These are phyloP conservation scores for Polyommatus iphigenia DNA, from an alignment of 2,888 invertebrate species.

Conservation along the genomic window DNA sequence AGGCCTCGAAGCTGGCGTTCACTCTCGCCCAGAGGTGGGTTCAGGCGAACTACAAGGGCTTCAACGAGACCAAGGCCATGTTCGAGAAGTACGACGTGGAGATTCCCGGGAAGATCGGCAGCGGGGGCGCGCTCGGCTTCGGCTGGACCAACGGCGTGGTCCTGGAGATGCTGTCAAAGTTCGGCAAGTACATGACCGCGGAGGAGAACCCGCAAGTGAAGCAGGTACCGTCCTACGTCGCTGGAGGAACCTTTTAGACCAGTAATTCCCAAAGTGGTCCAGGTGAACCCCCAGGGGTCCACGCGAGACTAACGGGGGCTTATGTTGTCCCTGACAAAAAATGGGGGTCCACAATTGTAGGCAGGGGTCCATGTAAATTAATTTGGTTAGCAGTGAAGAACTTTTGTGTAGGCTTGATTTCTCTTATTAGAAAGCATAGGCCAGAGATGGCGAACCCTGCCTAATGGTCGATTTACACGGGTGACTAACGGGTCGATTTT, in stretches of 20 bases:
- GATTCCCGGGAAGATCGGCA: constrained; percentile 83
- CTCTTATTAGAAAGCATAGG: no score
- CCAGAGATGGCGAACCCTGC: no score
- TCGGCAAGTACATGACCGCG: constrained; percentile 73
- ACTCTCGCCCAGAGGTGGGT: constrained; percentile 86
- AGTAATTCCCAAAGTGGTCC: no score
- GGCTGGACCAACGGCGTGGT: constrained; percentile 90
- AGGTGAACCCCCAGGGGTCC: no score
- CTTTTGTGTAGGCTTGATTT: no score
- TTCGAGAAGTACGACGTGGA: constrained; percentile 87
- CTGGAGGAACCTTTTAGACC: neutral
- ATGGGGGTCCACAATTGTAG: no score
- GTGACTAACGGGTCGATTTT: no score
- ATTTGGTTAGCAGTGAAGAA: no score
- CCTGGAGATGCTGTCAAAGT: constrained; percentile 82
- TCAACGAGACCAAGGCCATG: constrained; percentile 81
- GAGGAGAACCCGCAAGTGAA: constrained; percentile 48
- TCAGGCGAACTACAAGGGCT: constrained; percentile 83
- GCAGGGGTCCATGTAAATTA: no score
- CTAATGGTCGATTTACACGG: no score
- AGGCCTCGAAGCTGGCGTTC: constrained; percentile 81
- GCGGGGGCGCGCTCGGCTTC: constrained; percentile 89
- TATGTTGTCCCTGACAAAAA: no score
- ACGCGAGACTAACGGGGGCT: no score
- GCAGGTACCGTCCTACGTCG: neutral